Conservation (phyloP, 2,888 invertebrate species). For the Eilema depressum region DNA sequence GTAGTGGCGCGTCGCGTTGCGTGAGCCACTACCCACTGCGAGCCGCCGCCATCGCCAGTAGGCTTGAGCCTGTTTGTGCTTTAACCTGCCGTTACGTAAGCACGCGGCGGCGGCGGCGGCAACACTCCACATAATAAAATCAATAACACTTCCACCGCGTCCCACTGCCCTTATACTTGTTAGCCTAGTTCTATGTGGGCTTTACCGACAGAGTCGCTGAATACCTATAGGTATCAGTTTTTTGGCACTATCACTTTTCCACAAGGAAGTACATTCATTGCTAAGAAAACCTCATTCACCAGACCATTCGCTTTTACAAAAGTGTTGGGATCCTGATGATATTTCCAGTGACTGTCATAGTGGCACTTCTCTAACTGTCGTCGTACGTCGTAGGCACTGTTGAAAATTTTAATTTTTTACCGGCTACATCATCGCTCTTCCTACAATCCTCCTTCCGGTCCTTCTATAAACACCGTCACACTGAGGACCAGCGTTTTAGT, state of each 20-base stretch:
- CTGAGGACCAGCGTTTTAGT: background rate
- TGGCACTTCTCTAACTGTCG: too few relatives aligned
- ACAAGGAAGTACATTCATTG: too few relatives aligned
- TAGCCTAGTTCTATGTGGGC: background rate
- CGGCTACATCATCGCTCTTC: background rate
- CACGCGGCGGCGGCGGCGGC: background rate
- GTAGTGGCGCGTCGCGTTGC: background rate
- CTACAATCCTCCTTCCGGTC: background rate
- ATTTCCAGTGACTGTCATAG: too few relatives aligned
- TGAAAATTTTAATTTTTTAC: too few relatives aligned
- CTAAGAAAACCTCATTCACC: too few relatives aligned
- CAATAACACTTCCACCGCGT: constrained; percentile 12
- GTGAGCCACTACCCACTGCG: background rate
- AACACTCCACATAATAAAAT: constrained; percentile 5
- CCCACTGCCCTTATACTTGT: constrained; percentile 15
- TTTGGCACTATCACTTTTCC: too few relatives aligned
- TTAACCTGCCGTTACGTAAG: constrained; percentile 10
- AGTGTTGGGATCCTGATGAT: too few relatives aligned
- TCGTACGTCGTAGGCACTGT: too few relatives aligned
- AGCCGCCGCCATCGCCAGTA: background rate
- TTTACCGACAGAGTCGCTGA: background rate
- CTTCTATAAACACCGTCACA: background rate
- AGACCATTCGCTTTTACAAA: too few relatives aligned
- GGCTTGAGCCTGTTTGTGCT: background rate
- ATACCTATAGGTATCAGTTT: too few relatives aligned